Conservation (phyloP, 2,113 vertebrate species). For the Erinaceus europaeus region DNA sequence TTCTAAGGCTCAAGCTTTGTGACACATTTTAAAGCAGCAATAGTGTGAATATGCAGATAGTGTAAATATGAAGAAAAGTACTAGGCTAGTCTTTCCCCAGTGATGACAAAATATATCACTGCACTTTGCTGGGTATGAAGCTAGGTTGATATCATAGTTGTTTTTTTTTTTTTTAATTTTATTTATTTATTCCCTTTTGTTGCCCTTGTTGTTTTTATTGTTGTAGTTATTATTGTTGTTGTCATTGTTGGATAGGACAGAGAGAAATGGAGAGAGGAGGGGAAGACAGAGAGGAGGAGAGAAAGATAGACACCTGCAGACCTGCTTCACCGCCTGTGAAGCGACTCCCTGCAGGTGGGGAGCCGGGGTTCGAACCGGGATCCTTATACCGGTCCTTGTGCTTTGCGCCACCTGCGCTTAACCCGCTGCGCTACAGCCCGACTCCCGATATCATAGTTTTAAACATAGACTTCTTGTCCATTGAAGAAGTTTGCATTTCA, state of each 20-base stretch:
- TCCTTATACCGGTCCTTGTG: too few species aligned
- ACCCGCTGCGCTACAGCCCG: too few species aligned
- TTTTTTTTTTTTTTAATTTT: background rate
- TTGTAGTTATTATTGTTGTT: too few species aligned
- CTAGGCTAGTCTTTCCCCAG: background rate
- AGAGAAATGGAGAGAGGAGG: too few species aligned
- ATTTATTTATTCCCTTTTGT: background rate
- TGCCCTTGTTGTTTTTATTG: too few species aligned
- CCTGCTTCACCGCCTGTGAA: too few species aligned
- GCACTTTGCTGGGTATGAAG: background rate
- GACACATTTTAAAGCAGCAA: background rate
- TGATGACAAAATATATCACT: background rate
- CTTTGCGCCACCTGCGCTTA: too few species aligned
- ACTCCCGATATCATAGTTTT: background rate
- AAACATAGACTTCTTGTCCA: background rate
- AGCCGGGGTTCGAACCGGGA: too few species aligned
- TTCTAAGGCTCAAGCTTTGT: background rate
- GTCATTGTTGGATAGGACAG: too few species aligned
- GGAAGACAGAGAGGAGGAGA: too few species aligned
- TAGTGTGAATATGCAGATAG: background rate
- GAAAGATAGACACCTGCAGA: too few species aligned
- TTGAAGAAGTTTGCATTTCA: background rate
- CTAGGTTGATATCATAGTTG: background rate
- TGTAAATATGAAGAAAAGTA: background rate
- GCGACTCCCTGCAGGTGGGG: too few species aligned